phyloP scores from a whole-genome alignment of 2,888 invertebrate genomes.

The Drosophila fungiperda region DNA sequence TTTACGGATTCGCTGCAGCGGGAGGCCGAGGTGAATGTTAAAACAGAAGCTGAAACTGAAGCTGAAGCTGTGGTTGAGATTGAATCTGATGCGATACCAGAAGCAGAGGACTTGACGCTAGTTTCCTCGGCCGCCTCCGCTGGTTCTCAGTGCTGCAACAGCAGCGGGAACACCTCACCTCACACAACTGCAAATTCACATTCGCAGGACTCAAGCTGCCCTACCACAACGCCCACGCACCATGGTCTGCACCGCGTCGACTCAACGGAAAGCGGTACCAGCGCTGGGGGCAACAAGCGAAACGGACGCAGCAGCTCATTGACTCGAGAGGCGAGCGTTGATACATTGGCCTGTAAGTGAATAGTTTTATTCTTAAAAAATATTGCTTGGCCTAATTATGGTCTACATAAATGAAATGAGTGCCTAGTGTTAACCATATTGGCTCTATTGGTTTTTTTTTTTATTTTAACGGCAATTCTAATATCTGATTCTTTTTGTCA shows the following conservation, averaged over 20 bases:
- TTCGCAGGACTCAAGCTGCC: constrained; percentile 67
- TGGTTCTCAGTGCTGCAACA: constrained; percentile 57
- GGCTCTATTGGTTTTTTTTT: background rate
- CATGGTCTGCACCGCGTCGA: constrained; percentile 83
- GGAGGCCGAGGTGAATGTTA: constrained; percentile 54
- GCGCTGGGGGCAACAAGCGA: constrained; percentile 52
- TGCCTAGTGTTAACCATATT: background rate
- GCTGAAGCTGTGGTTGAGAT: constrained; percentile 36
- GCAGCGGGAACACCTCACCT: constrained; percentile 78
- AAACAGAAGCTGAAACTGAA: constrained; percentile 31
- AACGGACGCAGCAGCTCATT: constrained; percentile 85
- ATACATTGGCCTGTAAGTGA: constrained; percentile 87
- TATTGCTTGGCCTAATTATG: background rate
- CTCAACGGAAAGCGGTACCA: constrained; percentile 64
- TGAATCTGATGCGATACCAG: constrained; percentile 15
- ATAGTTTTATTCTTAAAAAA: background rate
- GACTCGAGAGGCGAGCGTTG: constrained; percentile 90
- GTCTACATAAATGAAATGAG: background rate
- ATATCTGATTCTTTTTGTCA: constrained; percentile 36
- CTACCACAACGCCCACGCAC: constrained; percentile 46
- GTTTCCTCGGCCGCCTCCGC: constrained; percentile 72
- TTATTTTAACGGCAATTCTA: background rate
- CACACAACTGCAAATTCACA: constrained; percentile 63
- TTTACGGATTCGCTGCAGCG: constrained; percentile 85
- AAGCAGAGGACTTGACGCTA: constrained; percentile 64